Conservation (phyloP, 2,113 vertebrate species). For the Antigone vipio region DNA sequence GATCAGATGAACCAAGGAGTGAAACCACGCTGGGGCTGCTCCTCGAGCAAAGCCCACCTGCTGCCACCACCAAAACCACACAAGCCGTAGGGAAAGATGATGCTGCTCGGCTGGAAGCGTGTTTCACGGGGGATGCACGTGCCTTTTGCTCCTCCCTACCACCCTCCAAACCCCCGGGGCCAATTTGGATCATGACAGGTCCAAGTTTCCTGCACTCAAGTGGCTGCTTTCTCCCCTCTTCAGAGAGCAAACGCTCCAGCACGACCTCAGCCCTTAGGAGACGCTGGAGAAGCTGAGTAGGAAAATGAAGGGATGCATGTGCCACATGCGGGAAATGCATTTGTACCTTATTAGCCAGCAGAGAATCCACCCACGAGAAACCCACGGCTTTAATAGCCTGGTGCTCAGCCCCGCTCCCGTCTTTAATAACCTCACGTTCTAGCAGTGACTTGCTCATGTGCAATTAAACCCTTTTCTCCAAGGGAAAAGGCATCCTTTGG, state of each 20-base stretch:
- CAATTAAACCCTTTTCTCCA: neutral
- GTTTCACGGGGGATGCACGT: accelerated
- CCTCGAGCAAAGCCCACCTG: accelerated
- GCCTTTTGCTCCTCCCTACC: neutral
- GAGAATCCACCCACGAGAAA: neutral
- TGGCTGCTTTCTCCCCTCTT: neutral
- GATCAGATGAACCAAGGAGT: neutral
- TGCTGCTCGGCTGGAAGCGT: accelerated
- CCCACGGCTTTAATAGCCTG: neutral
- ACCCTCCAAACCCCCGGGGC: accelerated
- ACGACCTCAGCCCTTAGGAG: neutral
- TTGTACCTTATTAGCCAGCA: neutral
- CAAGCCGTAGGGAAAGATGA: neutral
- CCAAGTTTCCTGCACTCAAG: neutral
- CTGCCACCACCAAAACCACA: neutral
- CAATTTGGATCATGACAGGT: neutral
- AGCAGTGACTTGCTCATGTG: neutral
- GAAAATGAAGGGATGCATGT: neutral
- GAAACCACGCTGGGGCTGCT: neutral
- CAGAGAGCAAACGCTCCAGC: neutral
- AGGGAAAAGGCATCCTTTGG: neutral
- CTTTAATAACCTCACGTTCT: neutral
- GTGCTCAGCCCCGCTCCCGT: neutral
- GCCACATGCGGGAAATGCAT: accelerated
- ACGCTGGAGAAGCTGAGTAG: neutral